These are phyloP conservation scores for Eucriotettix oculatus DNA, from an alignment of 2,888 invertebrate species.

Conservation along the genomic window DNA sequence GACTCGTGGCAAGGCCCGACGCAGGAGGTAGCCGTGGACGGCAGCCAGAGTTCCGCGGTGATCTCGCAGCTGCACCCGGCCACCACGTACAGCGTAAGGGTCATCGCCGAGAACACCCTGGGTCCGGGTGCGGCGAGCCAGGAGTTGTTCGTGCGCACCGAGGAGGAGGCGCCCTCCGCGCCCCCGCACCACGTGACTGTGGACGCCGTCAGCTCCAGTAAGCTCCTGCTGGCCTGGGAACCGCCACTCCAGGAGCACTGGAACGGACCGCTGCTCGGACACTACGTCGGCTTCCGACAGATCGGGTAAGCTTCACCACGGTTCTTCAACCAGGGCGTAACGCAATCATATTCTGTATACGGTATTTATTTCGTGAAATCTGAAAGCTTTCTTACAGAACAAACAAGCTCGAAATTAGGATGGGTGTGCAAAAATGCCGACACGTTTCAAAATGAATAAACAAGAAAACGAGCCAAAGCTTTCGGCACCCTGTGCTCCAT, in stretches of 20 bases:
- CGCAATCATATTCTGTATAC: too few species aligned
- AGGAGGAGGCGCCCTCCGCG: constrained; percentile 11
- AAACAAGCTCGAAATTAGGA: too few species aligned
- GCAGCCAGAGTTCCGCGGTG: constrained; percentile 21
- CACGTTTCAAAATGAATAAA: too few species aligned
- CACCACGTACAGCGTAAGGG: constrained; percentile 35
- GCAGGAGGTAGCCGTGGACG: constrained; percentile 6
- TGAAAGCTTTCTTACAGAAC: too few species aligned
- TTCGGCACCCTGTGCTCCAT: too few species aligned
- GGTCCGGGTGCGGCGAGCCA: constrained; percentile 23
- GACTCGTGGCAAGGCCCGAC: constrained; percentile 8
- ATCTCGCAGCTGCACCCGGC: constrained; percentile 37
- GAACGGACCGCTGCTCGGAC: constrained; percentile 19
- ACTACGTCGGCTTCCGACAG: constrained; percentile 18
- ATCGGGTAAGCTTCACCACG: constrained; percentile 12
- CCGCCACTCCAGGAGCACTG: constrained; percentile 19
- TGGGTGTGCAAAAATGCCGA: too few species aligned
- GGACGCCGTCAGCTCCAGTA: constrained; percentile 15
- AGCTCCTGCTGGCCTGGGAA: constrained; percentile 17
- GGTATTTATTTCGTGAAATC: too few species aligned
- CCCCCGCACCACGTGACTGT: constrained; percentile 16
- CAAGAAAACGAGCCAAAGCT: too few species aligned
- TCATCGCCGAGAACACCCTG: constrained; percentile 39
- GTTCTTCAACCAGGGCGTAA: too few species aligned
- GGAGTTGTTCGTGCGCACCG: constrained; percentile 14